phyloP scores from a whole-genome alignment of 2,113 vertebrate genomes.

The Chaetodon trifascialis region DNA sequence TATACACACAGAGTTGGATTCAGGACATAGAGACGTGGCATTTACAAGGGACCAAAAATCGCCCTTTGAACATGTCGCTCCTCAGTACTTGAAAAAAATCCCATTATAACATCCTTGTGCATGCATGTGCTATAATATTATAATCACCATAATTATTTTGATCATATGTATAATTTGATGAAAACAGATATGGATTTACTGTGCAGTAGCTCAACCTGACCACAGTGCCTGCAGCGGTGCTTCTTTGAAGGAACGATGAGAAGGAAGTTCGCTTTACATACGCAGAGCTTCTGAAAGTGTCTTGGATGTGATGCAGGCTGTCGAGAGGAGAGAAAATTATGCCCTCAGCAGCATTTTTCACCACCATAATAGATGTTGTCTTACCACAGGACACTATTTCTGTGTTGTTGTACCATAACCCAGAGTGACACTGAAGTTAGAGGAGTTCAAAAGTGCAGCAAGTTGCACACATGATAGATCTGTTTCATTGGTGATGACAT shows the following conservation, averaged over 20 bases:
- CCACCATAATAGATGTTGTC: conserved; percentile 35
- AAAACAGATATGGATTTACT: conserved; percentile 24
- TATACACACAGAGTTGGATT: conserved; percentile 26
- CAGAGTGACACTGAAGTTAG: conserved; percentile 52
- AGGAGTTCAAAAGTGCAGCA: conserved; percentile 49
- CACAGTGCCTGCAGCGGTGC: conserved; percentile 6
- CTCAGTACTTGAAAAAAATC: conserved; percentile 32
- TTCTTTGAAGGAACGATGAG: conserved; percentile 25
- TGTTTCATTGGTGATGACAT: conserved; percentile 63
- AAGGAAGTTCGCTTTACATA: conserved; percentile 12
- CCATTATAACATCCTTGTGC: background rate
- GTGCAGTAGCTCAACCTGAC: conserved; percentile 14
- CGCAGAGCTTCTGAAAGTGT: background rate
- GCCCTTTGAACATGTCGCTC: conserved; percentile 32
- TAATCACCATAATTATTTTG: conserved; percentile 31
- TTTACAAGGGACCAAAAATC: conserved; percentile 46
- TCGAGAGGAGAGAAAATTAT: conserved; percentile 10
- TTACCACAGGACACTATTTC: conserved; percentile 48
- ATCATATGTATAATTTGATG: conserved; percentile 21
- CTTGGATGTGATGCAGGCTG: conserved; percentile 9
- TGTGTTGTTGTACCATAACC: conserved; percentile 39
- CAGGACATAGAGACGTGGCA: conserved; percentile 64
- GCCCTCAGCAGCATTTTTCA: conserved; percentile 32
- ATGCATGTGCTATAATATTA: background rate
- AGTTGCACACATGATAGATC: conserved; percentile 28